These are phyloP conservation scores for Helicoverpa zea DNA, from an alignment of 1,140 invertebrate species.

Conservation along the genomic window DNA sequence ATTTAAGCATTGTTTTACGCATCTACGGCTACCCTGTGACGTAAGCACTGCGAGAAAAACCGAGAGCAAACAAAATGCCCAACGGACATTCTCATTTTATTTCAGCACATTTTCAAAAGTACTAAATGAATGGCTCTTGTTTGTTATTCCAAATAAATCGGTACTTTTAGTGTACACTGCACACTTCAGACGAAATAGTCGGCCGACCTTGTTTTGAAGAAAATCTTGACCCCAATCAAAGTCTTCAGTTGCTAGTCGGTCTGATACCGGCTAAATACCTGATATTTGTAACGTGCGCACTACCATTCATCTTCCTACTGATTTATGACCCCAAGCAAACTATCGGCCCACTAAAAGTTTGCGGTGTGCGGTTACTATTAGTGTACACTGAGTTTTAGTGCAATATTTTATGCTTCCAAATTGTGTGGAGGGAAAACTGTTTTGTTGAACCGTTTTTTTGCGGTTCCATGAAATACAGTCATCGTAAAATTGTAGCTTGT, in stretches of 20 bases:
- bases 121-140: slow-evolving; percentile 21
- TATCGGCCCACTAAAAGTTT: too few species aligned
- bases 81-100: slow-evolving; percentile 21
- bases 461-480: neutral
- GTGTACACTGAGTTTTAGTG: neutral
- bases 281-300: too few species aligned
- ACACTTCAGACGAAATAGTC: too few species aligned
- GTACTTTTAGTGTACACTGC: neutral
- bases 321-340: too few species aligned
- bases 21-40: slow-evolving; percentile 1
- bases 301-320: too few species aligned
- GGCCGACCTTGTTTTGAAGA: too few species aligned
- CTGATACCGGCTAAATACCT: too few species aligned
- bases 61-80: slow-evolving; percentile 4
- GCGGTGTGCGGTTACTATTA: neutral
- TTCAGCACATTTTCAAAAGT: slow-evolving; percentile 25
- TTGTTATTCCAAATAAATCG: slow-evolving; percentile 25
- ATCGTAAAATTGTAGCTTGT: neutral
- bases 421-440: neutral
- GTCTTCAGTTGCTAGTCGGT: too few species aligned
- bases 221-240: too few species aligned
- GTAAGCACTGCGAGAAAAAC: slow-evolving; percentile 21
- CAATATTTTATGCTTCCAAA: neutral
- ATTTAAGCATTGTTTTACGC: slow-evolving; percentile 38
- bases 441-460: neutral